A percentile compares a stretch with the other conserved stretches of the same genome.
These are phyloP conservation scores for Mallotus villosus DNA, from an alignment of 2,797 vertebrate genomes.

Conservation along the genomic window DNA sequence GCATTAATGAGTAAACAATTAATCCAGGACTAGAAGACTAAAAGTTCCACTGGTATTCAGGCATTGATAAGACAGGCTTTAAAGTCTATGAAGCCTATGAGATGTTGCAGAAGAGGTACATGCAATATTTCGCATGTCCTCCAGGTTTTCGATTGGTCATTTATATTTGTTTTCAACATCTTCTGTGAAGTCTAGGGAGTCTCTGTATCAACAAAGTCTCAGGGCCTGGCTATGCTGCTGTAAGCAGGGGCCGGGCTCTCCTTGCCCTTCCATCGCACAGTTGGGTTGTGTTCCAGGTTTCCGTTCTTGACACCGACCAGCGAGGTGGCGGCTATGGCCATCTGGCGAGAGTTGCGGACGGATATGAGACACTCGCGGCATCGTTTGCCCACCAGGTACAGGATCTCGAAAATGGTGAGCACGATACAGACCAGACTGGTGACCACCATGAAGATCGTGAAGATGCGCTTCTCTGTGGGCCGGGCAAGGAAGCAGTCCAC, in stretches of 20 bases:
- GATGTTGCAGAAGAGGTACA: conserved; percentile 5
- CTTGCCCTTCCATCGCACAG: conserved; percentile 32
- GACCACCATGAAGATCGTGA: conserved; percentile 89
- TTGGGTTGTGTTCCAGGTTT: conserved; percentile 47
- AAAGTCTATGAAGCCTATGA: conserved; percentile 28
- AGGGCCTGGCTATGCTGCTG: conserved; percentile 30
- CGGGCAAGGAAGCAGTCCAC: conserved; percentile 90
- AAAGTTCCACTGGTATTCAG: conserved; percentile 20
- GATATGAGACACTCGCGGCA: conserved; percentile 62
- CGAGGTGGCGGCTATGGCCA: conserved; percentile 33
- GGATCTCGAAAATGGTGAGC: conserved; percentile 80
- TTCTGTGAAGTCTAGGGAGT: conserved; percentile 1
- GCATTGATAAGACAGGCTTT: conserved; percentile 14
- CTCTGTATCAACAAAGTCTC: conserved; percentile 8
- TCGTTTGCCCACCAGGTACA: conserved; percentile 83
- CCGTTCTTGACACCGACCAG: conserved; percentile 52
- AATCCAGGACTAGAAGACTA: background rate
- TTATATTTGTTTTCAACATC: conserved; percentile 8
- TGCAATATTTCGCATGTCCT: background rate
- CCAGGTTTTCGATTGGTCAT: background rate
- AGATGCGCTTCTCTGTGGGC: conserved; percentile 89
- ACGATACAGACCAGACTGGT: conserved; percentile 81
- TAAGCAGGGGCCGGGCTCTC: conserved; percentile 60
- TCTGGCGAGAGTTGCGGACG: conserved; percentile 29
- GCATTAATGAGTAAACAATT: conserved; percentile 1